Evolutionary conservation across 2,113 vertebrate genomes (phyloP), one percentile per base, ranked within the genome.

Genomic region (Prolemur simus): DNA sequence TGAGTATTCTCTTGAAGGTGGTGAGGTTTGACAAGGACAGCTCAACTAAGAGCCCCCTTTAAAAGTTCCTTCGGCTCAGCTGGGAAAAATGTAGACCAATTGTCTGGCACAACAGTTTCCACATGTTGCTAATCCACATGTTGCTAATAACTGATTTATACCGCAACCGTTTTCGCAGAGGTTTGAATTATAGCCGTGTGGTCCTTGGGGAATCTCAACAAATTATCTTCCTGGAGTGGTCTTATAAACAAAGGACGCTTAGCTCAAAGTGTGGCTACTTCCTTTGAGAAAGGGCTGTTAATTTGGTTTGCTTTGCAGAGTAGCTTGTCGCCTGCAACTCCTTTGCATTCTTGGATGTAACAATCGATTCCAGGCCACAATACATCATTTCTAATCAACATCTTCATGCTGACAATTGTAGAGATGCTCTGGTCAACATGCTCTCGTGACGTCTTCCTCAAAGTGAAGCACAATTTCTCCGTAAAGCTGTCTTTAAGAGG

Each of bases 141-240:
- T 1, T n/a, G 37, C 34, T 10, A 6, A 20, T 14, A 12, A 23
- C 52, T 4, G 3, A 18, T 39, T 8, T 13, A 2, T 18, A 27
- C 86, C 15, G 29, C 0, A 2, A 8, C 18, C n/a, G 32, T 64
- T 84, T 83, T 39, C 8, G 4, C 6, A 3, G 54, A 69, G n/a
- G n/a, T 27, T 23, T 54, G 77, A 20, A 8, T 37, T 42, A 21
- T 2, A 21, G 45, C 45, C 8, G 2, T 18, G 58, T 47, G 58
- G n/a, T 10, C 74, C 27, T 52, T 7, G 49, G 45, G 27, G 80
- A 32, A 18, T n/a, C 5, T 68, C 17, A 18, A 17, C 47, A 12
- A 3, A 6, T 25, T 12, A 6, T 23, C 37, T 21, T 54, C 34
- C 54, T 10, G 58, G 23, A 17, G 37, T 15, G 12, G 49, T 54